Conservation (phyloP, 1,140 invertebrate genomes). For the Schlechtendalia chinensis region DNA sequence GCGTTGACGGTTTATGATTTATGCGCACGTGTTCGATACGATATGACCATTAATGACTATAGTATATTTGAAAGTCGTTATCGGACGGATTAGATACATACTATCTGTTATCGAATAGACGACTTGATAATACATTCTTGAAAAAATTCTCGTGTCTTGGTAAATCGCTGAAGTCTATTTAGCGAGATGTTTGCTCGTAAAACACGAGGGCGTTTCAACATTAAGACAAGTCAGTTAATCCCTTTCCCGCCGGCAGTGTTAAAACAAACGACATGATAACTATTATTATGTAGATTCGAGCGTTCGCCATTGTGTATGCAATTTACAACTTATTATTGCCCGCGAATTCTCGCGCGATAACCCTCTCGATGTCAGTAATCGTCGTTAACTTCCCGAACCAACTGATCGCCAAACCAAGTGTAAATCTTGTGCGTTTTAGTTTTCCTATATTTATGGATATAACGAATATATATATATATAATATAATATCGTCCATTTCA, state of each 20-base stretch:
- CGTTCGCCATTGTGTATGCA: neutral
- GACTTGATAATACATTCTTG: neutral
- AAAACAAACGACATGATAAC: constrained; percentile 10
- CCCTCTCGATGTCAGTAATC: neutral
- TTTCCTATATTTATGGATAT: neutral
- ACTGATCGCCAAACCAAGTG: neutral
- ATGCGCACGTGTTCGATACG: neutral
- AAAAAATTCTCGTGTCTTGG: neutral
- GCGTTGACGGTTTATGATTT: no score
- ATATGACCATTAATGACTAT: neutral
- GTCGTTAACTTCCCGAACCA: neutral
- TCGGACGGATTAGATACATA: neutral
- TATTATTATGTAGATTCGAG: constrained; percentile 13
- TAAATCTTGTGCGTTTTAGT: neutral
- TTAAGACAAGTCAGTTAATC: neutral
- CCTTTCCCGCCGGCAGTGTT: neutral
- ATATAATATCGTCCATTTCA: no score
- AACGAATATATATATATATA: no score
- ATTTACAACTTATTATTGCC: neutral
- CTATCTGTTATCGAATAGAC: neutral
- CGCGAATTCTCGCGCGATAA: neutral
- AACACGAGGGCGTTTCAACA: neutral
- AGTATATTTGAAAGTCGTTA: neutral
- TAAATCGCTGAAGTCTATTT: neutral
- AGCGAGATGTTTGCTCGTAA: neutral